Conservation (phyloP, 2,797 vertebrate genomes). For the Sebastes minor region DNA sequence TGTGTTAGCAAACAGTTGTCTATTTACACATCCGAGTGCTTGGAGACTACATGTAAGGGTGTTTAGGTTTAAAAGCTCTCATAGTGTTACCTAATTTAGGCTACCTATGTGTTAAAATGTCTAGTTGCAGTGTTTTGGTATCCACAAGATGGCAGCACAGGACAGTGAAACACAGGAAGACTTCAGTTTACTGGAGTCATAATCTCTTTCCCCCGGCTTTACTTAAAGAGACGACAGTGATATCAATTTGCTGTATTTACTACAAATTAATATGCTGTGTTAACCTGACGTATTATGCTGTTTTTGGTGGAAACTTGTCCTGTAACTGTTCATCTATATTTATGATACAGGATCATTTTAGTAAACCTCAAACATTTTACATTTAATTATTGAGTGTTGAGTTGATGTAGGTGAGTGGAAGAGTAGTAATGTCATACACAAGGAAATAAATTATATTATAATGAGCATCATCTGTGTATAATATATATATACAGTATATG, state of each 20-base stretch:
- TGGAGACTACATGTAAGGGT: neutral
- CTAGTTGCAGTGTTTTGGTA: neutral
- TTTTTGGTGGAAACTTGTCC: too few relatives aligned
- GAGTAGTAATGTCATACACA: neutral
- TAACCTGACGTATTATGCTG: neutral
- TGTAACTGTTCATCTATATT: neutral
- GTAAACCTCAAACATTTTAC: neutral
- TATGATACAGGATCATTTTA: neutral
- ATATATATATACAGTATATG: too few relatives aligned
- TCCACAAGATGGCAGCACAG: slow-evolving; percentile 54
- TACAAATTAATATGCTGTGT: neutral
- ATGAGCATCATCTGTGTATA: too few relatives aligned
- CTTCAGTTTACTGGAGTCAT: neutral
- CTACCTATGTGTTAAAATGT: neutral
- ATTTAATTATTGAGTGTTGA: neutral
- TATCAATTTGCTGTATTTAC: too few relatives aligned
- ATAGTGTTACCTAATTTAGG: neutral
- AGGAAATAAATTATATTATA: too few relatives aligned
- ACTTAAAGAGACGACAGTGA: too few relatives aligned
- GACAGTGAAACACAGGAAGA: slow-evolving; percentile 6
- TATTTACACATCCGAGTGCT: neutral
- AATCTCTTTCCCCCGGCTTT: neutral
- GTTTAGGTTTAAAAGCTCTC: neutral
- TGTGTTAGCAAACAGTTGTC: neutral
- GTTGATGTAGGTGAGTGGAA: neutral